A percentile compares a stretch with the other conserved stretches of the same genome.
Evolutionary conservation across 2,888 invertebrate species (phyloP).

Genomic region (Synanthedon tipuliformis): DNA sequence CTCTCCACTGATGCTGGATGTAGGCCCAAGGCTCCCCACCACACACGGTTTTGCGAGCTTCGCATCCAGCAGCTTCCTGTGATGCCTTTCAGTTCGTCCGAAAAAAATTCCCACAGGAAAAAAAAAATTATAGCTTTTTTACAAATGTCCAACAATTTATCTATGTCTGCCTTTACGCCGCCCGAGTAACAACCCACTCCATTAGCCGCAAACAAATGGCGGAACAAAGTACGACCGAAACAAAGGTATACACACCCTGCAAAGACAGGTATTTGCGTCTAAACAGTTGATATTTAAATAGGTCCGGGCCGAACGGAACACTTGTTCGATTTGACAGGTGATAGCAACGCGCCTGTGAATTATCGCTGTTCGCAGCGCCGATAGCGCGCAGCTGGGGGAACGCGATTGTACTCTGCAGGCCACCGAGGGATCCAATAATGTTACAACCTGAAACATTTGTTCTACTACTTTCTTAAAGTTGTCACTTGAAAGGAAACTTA

Average conservation of each 20-base stretch:
- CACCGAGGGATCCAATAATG: not conserved
- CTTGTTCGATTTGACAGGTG: conserved; percentile 67
- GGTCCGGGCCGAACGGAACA: conserved; percentile 53
- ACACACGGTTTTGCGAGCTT: too few relatives aligned
- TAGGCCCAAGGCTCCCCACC: too few relatives aligned
- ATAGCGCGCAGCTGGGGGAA: conserved; percentile 40
- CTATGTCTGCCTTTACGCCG: too few relatives aligned
- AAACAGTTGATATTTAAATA: conserved; percentile 61
- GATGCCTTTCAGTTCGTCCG: too few relatives aligned
- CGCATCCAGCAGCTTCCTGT: too few relatives aligned
- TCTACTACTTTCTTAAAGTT: not conserved
- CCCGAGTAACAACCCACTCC: not conserved
- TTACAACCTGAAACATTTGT: not conserved
- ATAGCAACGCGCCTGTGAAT: conserved; percentile 50
- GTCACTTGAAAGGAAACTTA: too few relatives aligned
- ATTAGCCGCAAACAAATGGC: not conserved
- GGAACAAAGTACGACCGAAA: conserved; percentile 8
- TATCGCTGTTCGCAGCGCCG: conserved; percentile 39
- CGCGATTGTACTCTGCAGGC: not conserved
- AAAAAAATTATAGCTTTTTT: too few relatives aligned
- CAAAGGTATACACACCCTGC: conserved; percentile 2
- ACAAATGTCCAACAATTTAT: too few relatives aligned
- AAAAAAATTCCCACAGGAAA: too few relatives aligned
- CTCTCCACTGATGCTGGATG: too few relatives aligned
- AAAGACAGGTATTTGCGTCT: conserved; percentile 38